A percentile compares a stretch with the other conserved stretches of the same genome.
Conservation (phyloP, 2,797 vertebrate species). For the Philypnodon macrostomus region DNA sequence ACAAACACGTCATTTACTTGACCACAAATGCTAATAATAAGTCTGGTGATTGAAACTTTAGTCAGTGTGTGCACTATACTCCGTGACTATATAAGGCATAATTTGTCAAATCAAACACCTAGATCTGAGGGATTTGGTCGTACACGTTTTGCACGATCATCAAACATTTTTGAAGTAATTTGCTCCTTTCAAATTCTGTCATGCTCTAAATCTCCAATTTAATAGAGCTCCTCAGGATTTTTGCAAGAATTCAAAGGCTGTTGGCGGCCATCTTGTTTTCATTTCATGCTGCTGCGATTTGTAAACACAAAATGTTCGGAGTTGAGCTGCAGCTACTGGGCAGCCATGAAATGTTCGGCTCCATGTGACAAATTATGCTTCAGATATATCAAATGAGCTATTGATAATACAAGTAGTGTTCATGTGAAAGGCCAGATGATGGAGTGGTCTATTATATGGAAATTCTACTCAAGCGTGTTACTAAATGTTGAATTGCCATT, state of each 20-base stretch:
- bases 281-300: slow-evolving; percentile 30
- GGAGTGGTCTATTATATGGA: background rate
- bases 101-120: background rate
- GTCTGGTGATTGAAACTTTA: no score
- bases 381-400: background rate
- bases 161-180: background rate
- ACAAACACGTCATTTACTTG: no score
- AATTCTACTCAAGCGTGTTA: no score
- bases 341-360: slow-evolving; percentile 7
- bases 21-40: no score
- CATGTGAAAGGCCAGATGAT: background rate
- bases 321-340: slow-evolving; percentile 7
- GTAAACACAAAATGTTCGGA: slow-evolving; percentile 23
- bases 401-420: background rate
- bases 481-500: background rate
- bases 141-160: background rate
- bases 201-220: slow-evolving; percentile 8
- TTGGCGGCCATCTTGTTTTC: slow-evolving; percentile 29
- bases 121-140: background rate
- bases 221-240: slow-evolving; percentile 13
- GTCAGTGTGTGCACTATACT: no score
- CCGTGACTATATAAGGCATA: background rate
- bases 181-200: slow-evolving; percentile 4
- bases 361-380: slow-evolving; percentile 5
- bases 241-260: slow-evolving; percentile 5